Evolutionary conservation across 2,888 invertebrate genomes (phyloP).

Genomic region (Dendrolimus houi): DNA sequence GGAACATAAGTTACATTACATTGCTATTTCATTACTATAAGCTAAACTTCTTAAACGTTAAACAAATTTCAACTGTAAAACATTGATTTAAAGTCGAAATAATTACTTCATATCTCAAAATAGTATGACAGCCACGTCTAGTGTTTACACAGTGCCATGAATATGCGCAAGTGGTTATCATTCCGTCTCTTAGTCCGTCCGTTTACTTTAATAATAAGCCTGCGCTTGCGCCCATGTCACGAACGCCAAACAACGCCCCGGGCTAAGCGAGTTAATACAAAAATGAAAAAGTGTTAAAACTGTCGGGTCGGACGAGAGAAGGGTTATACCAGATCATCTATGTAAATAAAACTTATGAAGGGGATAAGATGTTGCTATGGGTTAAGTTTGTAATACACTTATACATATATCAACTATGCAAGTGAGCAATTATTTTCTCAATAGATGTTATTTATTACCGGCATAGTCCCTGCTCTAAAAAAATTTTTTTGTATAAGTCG

Average conservation of each 20-base stretch:
- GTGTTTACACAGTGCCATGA: conserved; percentile 66
- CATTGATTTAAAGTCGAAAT: conserved; percentile 3
- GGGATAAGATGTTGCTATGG: too few species aligned
- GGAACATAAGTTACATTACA: too few species aligned
- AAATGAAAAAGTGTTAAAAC: conserved; percentile 39
- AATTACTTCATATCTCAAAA: not conserved
- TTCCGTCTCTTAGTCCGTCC: conserved; percentile 36
- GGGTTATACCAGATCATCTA: not conserved
- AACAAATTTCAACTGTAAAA: conserved; percentile 2
- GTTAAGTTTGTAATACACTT: too few species aligned
- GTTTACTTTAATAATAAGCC: conserved; percentile 71
- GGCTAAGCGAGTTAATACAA: conserved; percentile 34
- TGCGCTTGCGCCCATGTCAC: conserved; percentile 61
- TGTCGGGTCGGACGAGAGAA: conserved; percentile 8
- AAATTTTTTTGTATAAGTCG: too few species aligned
- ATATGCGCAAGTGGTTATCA: conserved; percentile 69
- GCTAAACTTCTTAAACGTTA: not conserved
- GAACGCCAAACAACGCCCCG: conserved; percentile 60
- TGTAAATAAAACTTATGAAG: not conserved
- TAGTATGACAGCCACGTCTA: conserved; percentile 15
- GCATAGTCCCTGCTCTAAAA: too few species aligned
- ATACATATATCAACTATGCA: too few species aligned
- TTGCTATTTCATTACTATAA: too few species aligned
- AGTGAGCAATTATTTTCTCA: too few species aligned
- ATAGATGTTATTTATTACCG: too few species aligned